Conservation (phyloP, 2,113 vertebrate genomes). For the Barbus barbus region DNA sequence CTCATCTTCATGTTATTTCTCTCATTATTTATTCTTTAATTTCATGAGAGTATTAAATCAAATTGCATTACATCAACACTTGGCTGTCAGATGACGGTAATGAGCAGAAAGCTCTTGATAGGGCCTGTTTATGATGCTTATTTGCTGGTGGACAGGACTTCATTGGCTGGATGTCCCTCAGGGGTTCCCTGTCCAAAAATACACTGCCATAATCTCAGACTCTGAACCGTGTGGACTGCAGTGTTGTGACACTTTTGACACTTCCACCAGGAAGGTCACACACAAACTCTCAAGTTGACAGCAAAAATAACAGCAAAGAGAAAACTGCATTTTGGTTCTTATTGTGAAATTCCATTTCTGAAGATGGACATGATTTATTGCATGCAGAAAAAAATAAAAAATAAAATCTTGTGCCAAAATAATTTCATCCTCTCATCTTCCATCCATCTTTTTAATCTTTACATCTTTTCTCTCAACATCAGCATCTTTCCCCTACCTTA, state of each 20-base stretch:
- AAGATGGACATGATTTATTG: not conserved
- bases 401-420: too few relatives aligned
- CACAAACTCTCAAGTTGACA: slow-evolving; percentile 17
- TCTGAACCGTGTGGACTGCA: slow-evolving; percentile 27
- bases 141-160: slow-evolving; percentile 54
- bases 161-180: slow-evolving; percentile 58
- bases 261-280: slow-evolving; percentile 46
- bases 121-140: slow-evolving; percentile 61
- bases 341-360: not conserved
- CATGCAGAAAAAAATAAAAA: not conserved
- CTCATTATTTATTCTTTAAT: slow-evolving; percentile 39
- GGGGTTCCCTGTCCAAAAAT: slow-evolving; percentile 57
- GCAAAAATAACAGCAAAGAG: not conserved
- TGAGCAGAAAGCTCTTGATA: slow-evolving; percentile 44
- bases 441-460: too few relatives aligned
- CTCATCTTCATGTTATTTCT: slow-evolving; percentile 44
- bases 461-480: too few relatives aligned
- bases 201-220: slow-evolving; percentile 53
- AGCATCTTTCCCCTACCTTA: too few relatives aligned
- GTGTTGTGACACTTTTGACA: slow-evolving; percentile 53
- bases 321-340: not conserved
- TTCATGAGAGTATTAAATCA: slow-evolving; percentile 62
- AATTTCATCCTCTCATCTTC: too few relatives aligned
- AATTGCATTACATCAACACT: slow-evolving; percentile 64
- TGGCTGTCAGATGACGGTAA: slow-evolving; percentile 48